Evolutionary conservation across 2,797 vertebrate species (phyloP), one percentile per base, ranked within the genome.

Genomic region (Anguilla megastoma): DNA sequence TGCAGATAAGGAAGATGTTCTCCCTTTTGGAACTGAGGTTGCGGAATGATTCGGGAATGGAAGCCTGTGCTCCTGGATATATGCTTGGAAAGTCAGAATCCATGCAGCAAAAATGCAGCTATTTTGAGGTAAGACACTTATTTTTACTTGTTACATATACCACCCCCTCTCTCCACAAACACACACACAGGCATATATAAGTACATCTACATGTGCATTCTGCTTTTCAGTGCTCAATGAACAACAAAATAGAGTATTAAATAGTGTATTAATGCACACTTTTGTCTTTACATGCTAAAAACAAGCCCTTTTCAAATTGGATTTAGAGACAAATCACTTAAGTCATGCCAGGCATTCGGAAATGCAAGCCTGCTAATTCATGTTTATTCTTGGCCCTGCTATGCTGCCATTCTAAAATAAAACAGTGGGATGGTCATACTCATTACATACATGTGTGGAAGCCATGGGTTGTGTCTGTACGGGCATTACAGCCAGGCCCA

Each of bases 91-190:
- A 63, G 41, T 27, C 86, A 36, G 18, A 21, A n/a, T 79, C 82
- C 80, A 8, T 60, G 69, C 33, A 52, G 30, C 50, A 21, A 63
- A 76, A 36, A 50, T 84, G 41, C 82, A 80, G 56, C 52, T 21
- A 10, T 63, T 87, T 79, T 58, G 36, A 79, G 86, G 88, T 89
- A 74, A 85, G 87, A 63, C 52, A 50, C 16, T 12, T 79, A 48
- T n/a, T 82, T 41, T 60, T 79, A 63, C 10, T 30, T 71, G 0
- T 27, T 16, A 18, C 16, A 58, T 58, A 56, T 63, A 66, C 24
- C 9, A 24, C 63, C 63, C 63, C n/a, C 63, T n/a, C 24, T 1
- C 63, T 10, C 69, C 54, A 58, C 14, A 58, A 16, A 58, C 56
- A 58, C 56, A 58, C 56, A 58, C 14, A 58, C 56, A 3, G 3